These are phyloP conservation scores for Mechanitis messenoides DNA, from an alignment of 2,888 invertebrate species.

Conservation along the genomic window DNA sequence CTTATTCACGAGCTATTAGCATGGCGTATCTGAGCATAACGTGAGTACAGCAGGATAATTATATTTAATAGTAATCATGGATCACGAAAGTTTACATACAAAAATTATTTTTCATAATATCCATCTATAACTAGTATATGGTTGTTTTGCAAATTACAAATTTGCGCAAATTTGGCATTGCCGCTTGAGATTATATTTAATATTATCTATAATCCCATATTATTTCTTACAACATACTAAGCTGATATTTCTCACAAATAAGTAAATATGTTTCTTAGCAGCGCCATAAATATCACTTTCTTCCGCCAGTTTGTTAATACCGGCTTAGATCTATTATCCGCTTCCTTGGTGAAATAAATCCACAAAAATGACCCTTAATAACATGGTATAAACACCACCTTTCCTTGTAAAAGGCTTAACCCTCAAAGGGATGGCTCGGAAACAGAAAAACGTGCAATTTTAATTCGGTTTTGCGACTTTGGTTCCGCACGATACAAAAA, in stretches of 20 bases:
- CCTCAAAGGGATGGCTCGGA: conserved; percentile 16
- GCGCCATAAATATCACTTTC: conserved; percentile 19
- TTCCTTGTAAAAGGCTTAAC: conserved; percentile 19
- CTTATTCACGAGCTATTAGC: too few relatives aligned
- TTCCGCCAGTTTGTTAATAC: conserved; percentile 19
- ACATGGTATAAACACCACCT: conserved; percentile 11
- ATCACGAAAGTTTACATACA: too few relatives aligned
- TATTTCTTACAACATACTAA: neutral
- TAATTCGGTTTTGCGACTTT: conserved; percentile 1
- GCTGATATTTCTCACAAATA: conserved; percentile 18
- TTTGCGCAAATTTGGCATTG: too few relatives aligned
- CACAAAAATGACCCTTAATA: conserved; percentile 20
- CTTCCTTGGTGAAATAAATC: conserved; percentile 1
- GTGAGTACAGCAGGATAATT: too few relatives aligned
- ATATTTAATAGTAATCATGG: too few relatives aligned
- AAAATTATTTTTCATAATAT: too few relatives aligned
- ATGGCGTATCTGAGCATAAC: too few relatives aligned
- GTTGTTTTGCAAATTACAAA: too few relatives aligned
- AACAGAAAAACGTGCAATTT: conserved; percentile 9
- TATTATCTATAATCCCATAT: neutral
- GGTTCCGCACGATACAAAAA: neutral
- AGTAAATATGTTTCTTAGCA: conserved; percentile 22
- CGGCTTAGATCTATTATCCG: conserved; percentile 18
- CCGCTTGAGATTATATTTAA: neutral
- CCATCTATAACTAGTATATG: too few relatives aligned